Base-by-base conservation (phyloP, 2,797 vertebrate genomes). In the Anomalospiza imberbis region DNA sequence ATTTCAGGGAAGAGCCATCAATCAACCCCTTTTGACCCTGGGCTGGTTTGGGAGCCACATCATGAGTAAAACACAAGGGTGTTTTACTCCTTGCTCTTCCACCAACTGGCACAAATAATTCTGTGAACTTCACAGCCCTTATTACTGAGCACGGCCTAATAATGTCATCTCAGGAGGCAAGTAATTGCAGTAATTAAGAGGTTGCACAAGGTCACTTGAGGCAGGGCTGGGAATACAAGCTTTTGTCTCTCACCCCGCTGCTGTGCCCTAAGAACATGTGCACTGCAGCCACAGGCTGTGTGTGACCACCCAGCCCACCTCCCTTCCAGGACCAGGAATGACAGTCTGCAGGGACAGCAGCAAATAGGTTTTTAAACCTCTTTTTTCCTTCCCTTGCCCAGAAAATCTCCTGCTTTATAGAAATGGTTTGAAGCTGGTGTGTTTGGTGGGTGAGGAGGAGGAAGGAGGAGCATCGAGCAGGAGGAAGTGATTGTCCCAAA, bases 161-260 rank as follows among this genome's bases (percentile, higher is more conserved):
- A 97, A 96, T 97, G 91, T 94, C 94, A 96, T 96, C 94, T 97
- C 95, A 95, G 95, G 95, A 96, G 95, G 96, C 95, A 96, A 95
- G 96, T 97, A 94, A 96, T 96, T 96, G 95, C 91, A 96, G 94
- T 97, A 97, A 97, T 95, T 97, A 97, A 97, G 96, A 95, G 95
- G 96, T 97, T 97, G 94, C 94, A 89, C 96, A 92, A 95, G 96
- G 96, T 97, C 96, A 97, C 91, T 94, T 10, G 88, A 95, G 93
- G 92, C 93, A 93, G 94, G 92, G 91, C 96, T 95, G 94, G 94
- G 95, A 94, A 95, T 95, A 95, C 85, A 88, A 81, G 94, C 95
- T 92, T 94, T 97, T 97, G 92, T 96, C 91, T 95, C 92, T 85
- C 85, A 53, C 74, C 74, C 90, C 0, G 8, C 83, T 67, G 86